A percentile compares a stretch with the other conserved stretches of the same genome.
phyloP scores from a whole-genome alignment of 2,797 vertebrate genomes.

The Anabacerthia variegaticeps region DNA sequence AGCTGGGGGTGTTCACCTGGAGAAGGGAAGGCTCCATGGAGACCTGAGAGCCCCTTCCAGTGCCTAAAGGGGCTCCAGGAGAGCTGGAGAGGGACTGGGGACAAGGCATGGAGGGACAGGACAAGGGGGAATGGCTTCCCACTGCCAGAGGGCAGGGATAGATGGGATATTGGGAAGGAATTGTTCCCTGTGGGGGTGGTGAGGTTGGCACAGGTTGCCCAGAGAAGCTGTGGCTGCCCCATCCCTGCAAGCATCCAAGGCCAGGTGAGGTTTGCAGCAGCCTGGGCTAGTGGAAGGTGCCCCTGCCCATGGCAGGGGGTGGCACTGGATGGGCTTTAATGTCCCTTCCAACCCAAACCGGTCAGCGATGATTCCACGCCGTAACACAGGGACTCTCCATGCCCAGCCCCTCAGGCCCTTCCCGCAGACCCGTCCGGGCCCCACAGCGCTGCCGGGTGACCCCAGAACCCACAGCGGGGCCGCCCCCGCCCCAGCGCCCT shows the following conservation, averaged over 20 bases:
- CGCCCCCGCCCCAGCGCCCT: too few species aligned
- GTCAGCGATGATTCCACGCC: not conserved
- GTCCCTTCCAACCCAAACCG: not conserved
- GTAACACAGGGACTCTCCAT: not conserved
- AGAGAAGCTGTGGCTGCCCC: not conserved
- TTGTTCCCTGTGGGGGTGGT: not conserved
- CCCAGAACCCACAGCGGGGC: not conserved
- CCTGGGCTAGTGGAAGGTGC: not conserved
- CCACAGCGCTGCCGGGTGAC: too few species aligned
- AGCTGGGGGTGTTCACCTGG: not conserved
- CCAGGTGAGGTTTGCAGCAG: not conserved
- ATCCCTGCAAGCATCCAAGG: not conserved
- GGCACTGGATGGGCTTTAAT: too few species aligned
- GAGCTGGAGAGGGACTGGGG: not conserved
- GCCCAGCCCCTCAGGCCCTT: too few species aligned
- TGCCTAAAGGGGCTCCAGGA: too few species aligned
- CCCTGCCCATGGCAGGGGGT: not conserved
- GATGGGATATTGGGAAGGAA: not conserved
- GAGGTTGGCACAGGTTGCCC: not conserved
- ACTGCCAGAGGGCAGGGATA: not conserved
- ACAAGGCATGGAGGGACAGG: not conserved
- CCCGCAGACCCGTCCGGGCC: not conserved
- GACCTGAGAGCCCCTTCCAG: too few species aligned
- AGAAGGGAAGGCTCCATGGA: not conserved
- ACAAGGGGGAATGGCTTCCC: not conserved